Percentiles rank a stretch among this genome's conserved stretches.
These are phyloP conservation scores for Potamilus streckersoni DNA, from an alignment of 1,140 invertebrate genomes.

Conservation along the genomic window DNA sequence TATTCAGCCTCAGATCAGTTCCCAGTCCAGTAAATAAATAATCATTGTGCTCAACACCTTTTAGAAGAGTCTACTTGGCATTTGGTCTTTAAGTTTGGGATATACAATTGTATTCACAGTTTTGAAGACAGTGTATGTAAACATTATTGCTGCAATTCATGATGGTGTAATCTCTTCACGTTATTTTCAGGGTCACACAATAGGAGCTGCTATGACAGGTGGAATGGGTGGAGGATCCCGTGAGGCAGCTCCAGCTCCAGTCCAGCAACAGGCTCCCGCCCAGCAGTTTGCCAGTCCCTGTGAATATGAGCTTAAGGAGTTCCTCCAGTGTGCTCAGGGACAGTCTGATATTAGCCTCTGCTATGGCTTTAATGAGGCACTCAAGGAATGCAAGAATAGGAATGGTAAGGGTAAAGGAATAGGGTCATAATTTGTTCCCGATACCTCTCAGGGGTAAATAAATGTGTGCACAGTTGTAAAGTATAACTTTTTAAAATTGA, in stretches of 20 bases:
- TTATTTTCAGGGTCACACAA: conserved; percentile 60
- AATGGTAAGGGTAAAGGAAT: conserved; percentile 46
- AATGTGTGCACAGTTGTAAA: neutral
- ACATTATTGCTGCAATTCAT: too few relatives aligned
- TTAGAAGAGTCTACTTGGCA: too few relatives aligned
- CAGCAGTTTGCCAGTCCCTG: conserved; percentile 58
- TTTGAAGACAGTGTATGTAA: too few relatives aligned
- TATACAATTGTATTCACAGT: too few relatives aligned
- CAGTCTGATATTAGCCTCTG: conserved; percentile 64
- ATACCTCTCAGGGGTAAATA: neutral
- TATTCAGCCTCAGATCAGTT: too few relatives aligned
- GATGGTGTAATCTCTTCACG: too few relatives aligned
- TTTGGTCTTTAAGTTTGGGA: too few relatives aligned
- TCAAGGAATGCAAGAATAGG: conserved; percentile 62
- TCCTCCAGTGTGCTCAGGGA: conserved; percentile 66
- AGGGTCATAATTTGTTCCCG: neutral
- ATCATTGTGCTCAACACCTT: too few relatives aligned
- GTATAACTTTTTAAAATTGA: neutral
- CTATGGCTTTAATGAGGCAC: conserved; percentile 65
- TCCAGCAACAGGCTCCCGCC: conserved; percentile 24
- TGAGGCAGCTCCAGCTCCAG: conserved; percentile 25
- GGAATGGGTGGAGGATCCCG: conserved; percentile 40
- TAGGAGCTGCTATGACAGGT: conserved; percentile 63
- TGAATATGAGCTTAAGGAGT: conserved; percentile 67
- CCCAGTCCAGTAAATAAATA: too few relatives aligned